Percentiles rank a stretch among this genome's conserved stretches.
Conservation (phyloP, 2,797 vertebrate species). For the Alcedo atthis region DNA sequence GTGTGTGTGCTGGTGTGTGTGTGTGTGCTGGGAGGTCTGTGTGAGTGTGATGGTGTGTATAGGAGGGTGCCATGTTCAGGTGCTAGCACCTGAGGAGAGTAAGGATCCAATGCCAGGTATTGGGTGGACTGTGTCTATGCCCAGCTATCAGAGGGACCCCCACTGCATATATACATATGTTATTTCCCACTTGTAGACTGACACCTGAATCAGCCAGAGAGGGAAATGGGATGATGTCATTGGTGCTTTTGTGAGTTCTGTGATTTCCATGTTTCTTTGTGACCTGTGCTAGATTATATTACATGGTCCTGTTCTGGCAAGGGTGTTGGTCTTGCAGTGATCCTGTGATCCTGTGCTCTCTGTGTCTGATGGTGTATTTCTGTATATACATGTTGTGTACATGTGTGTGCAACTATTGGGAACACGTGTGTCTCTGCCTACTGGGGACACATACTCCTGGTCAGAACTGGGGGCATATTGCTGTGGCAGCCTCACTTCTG, state of each 20-base stretch:
- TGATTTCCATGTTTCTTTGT: background rate
- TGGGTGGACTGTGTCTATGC: background rate
- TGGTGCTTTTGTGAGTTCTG: background rate
- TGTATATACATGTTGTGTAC: background rate
- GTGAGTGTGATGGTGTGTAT: too few species aligned
- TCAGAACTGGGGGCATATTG: background rate
- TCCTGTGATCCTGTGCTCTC: background rate
- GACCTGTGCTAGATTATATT: too few species aligned
- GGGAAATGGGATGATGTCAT: background rate
- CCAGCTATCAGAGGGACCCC: background rate
- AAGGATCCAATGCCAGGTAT: background rate
- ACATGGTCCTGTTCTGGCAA: too few species aligned
- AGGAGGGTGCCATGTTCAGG: background rate
- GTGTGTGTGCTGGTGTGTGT: too few species aligned
- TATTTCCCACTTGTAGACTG: background rate
- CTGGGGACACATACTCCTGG: fast-evolving
- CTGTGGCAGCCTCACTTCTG: background rate
- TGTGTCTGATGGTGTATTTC: background rate
- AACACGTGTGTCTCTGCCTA: fast-evolving
- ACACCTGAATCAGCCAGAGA: background rate
- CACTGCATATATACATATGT: fast-evolving
- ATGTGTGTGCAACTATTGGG: background rate
- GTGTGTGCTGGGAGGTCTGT: too few species aligned
- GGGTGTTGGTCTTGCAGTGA: too few species aligned
- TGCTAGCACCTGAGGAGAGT: background rate